These are phyloP conservation scores for Bos javanicus DNA, from an alignment of 2,113 vertebrate genomes.

Conservation along the genomic window DNA sequence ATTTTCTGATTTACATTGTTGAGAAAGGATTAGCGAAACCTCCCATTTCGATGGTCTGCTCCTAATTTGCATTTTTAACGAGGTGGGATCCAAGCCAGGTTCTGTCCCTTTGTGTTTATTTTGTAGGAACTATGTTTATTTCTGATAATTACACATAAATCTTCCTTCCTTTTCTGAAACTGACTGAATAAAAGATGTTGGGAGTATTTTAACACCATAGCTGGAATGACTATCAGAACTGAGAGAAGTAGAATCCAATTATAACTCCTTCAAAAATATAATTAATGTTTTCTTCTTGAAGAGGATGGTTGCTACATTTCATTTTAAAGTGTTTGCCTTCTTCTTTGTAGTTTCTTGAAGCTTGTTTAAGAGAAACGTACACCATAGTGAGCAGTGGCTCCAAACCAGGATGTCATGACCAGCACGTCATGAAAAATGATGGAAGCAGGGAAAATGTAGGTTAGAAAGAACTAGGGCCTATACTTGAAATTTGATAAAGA, in stretches of 20 bases:
- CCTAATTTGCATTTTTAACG: conserved; percentile 83
- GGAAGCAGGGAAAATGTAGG: not conserved
- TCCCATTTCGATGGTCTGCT: conserved; percentile 64
- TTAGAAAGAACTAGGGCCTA: not conserved
- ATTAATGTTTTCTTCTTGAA: conserved; percentile 70
- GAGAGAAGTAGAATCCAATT: conserved; percentile 73
- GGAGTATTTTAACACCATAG: conserved; percentile 36
- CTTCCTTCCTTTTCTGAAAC: conserved; percentile 75
- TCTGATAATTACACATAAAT: conserved; percentile 84
- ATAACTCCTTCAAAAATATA: conserved; percentile 59
- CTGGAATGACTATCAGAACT: conserved; percentile 27
- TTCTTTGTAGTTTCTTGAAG: conserved; percentile 19
- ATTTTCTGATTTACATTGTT: conserved; percentile 72
- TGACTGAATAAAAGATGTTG: conserved; percentile 64
- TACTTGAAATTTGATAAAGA: conserved; percentile 12
- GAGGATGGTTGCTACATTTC: conserved; percentile 32
- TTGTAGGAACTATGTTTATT: conserved; percentile 81
- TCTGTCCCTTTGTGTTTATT: conserved; percentile 84
- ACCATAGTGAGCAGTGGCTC: not conserved
- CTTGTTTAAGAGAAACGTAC: conserved; percentile 30
- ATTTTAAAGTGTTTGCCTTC: conserved; percentile 38
- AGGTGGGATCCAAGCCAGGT: conserved; percentile 81
- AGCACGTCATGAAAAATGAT: not conserved
- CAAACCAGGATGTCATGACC: not conserved
- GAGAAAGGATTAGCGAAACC: conserved; percentile 77